These are phyloP conservation scores for Diarsia brunnea DNA, from an alignment of 2,888 invertebrate genomes.

Conservation along the genomic window DNA sequence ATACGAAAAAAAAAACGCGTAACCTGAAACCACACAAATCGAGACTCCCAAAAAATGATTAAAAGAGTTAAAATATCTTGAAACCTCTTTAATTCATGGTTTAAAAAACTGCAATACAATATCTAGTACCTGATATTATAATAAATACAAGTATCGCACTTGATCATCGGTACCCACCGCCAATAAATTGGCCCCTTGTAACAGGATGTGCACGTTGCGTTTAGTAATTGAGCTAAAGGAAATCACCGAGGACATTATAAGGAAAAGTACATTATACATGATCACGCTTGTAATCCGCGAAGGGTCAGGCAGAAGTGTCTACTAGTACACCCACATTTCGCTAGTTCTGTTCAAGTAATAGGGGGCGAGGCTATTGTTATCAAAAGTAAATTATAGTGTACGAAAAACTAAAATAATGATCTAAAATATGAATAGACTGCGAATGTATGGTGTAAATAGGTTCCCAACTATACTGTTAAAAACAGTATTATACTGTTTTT, in stretches of 20 bases:
- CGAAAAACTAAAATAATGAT: slow-evolving; percentile 9
- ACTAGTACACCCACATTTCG: no score
- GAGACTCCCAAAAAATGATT: background rate
- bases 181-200: slow-evolving; percentile 45
- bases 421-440: background rate
- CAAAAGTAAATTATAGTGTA: slow-evolving; percentile 4
- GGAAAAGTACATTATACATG: slow-evolving; percentile 13
- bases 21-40: background rate
- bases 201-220: slow-evolving; percentile 52
- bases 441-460: background rate
- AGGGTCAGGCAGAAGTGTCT: no score
- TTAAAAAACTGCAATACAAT: background rate
- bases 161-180: slow-evolving; percentile 27
- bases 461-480: no score
- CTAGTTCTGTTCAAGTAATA: no score
- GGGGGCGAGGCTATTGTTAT: no score
- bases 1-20: background rate
- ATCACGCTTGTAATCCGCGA: no score
- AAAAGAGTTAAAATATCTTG: background rate
- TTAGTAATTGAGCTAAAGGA: slow-evolving; percentile 49
- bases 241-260: slow-evolving; percentile 48
- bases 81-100: background rate
- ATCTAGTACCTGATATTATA: slow-evolving; percentile 7
- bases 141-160: slow-evolving; percentile 3
- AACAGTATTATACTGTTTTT: no score